These are phyloP conservation scores for Rousettus leschenaultii DNA, from an alignment of 2,113 vertebrate species.

Conservation along the genomic window DNA sequence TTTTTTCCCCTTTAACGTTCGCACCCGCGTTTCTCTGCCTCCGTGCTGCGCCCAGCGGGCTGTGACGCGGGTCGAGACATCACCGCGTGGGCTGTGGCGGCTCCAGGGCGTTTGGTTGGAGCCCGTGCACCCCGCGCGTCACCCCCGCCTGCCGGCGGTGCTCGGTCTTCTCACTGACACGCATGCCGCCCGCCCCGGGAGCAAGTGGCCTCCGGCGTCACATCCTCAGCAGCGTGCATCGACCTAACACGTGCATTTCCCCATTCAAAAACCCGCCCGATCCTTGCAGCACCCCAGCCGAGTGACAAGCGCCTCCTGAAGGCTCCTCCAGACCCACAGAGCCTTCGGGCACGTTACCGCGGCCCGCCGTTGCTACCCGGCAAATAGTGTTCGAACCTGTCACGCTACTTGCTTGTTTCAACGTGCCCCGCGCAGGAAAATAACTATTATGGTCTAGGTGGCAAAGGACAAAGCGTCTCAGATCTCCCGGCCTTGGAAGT, in stretches of 20 bases:
- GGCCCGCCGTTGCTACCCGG: fast-evolving
- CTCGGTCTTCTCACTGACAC: background rate
- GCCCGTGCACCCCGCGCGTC: slow-evolving; percentile 44
- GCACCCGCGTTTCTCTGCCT: background rate
- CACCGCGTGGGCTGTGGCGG: slow-evolving; percentile 81
- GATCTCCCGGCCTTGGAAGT: background rate
- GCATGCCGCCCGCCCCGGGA: slow-evolving; percentile 56
- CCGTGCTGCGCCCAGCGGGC: slow-evolving; percentile 2
- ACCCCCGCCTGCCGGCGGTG: slow-evolving; percentile 45
- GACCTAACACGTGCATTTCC: background rate
- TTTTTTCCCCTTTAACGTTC: slow-evolving; percentile 59
- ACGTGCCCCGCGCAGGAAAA: background rate
- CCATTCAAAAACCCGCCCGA: background rate
- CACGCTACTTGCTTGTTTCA: background rate
- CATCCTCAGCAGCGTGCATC: fast-evolving
- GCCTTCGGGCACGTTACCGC: background rate
- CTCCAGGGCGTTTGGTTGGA: background rate
- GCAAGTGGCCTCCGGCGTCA: background rate
- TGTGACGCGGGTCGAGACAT: background rate
- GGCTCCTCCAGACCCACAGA: background rate
- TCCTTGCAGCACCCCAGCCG: background rate
- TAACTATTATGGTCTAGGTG: background rate
- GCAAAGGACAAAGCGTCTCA: background rate
- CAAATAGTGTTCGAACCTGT: fast-evolving
- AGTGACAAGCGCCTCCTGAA: background rate